Percentiles rank a stretch among this genome's conserved stretches.
phyloP scores from a whole-genome alignment of 1,140 invertebrate genomes.

The Leguminivora glycinivorella region DNA sequence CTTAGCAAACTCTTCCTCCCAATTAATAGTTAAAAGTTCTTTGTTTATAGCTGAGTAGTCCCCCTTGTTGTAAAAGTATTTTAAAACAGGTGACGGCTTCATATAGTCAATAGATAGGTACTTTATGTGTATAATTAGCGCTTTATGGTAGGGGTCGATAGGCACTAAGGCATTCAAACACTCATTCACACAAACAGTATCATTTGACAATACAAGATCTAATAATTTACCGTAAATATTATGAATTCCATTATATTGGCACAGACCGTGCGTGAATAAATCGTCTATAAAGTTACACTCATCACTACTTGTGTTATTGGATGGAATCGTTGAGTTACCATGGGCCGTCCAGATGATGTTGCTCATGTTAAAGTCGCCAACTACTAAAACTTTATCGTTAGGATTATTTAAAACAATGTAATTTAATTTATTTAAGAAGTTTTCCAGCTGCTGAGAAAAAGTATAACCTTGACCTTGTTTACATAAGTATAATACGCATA shows the following conservation, averaged over 20 bases:
- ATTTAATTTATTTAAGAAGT: conserved; percentile 1
- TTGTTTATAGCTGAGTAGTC: neutral
- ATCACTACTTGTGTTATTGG: neutral
- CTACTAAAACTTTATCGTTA: neutral
- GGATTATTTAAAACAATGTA: neutral
- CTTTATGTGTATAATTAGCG: neutral
- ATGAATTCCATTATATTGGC: neutral
- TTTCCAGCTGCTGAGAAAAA: conserved; percentile 25
- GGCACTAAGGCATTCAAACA: neutral
- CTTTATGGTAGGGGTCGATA: neutral
- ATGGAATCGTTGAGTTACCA: neutral
- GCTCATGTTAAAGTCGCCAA: conserved; percentile 1
- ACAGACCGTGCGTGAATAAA: neutral
- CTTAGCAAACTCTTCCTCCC: neutral
- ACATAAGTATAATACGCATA: conserved; percentile 35
- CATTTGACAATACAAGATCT: neutral
- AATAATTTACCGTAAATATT: neutral
- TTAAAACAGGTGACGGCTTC: neutral
- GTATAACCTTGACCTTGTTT: conserved; percentile 21
- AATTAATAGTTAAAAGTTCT: neutral
- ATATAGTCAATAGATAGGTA: neutral
- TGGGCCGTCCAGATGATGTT: neutral
- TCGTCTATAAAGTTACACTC: neutral
- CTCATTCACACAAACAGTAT: neutral
- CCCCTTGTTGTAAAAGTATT: neutral